phyloP scores from a whole-genome alignment of 2,113 vertebrate species.

The Syngnathus typhle region DNA sequence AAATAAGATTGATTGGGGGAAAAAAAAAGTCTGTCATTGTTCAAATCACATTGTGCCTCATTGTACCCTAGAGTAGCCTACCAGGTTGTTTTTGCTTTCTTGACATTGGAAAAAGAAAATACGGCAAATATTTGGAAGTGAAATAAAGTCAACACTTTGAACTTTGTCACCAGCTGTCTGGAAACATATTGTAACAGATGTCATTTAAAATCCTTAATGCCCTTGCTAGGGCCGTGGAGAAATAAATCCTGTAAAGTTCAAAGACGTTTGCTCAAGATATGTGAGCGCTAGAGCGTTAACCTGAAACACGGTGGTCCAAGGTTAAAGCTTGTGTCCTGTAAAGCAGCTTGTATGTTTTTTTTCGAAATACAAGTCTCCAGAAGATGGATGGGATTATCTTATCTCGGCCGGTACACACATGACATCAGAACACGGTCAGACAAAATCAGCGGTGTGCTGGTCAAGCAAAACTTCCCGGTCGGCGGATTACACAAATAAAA shows the following conservation, averaged over 20 bases:
- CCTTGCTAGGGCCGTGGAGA: neutral
- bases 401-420: conserved; percentile 3
- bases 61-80: neutral
- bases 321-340: neutral
- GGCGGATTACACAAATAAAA: conserved; percentile 47
- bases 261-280: neutral
- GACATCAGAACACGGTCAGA: conserved; percentile 29
- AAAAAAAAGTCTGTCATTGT: neutral
- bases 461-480: conserved; percentile 29
- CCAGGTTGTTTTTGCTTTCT: neutral
- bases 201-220: neutral
- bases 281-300: neutral
- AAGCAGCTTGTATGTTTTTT: conserved; percentile 2
- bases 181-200: neutral
- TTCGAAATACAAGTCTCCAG: neutral
- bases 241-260: neutral
- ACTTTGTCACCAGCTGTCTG: neutral
- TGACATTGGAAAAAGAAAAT: neutral
- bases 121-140: neutral
- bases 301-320: conserved; percentile 1
- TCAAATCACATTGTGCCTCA: no score
- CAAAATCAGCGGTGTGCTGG: conserved; percentile 21
- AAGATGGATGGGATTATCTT: neutral
- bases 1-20: neutral
- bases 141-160: neutral